Percentiles rank a stretch among this genome's conserved stretches.
Evolutionary conservation across 2,797 vertebrate genomes (phyloP).

Genomic region (Eidolon dupreanum): DNA sequence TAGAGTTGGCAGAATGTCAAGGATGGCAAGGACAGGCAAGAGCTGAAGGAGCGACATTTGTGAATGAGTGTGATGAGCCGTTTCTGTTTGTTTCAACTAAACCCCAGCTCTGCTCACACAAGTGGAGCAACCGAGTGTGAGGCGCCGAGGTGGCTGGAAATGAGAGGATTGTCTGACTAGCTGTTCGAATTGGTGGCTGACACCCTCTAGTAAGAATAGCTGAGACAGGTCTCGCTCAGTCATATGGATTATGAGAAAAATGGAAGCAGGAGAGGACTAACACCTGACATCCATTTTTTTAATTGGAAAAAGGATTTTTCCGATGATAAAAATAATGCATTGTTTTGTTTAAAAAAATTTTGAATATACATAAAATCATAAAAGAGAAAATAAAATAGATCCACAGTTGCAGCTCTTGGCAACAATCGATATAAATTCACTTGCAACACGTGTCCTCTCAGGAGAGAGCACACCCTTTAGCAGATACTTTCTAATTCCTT

Average conservation of each 20-base stretch:
- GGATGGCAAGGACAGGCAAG: not conserved
- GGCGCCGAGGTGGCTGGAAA: not conserved
- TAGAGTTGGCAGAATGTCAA: slow-evolving; percentile 9
- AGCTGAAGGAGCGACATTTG: not conserved
- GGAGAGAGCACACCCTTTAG: not conserved
- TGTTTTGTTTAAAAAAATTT: not conserved
- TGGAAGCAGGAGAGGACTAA: not conserved
- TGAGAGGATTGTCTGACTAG: not conserved
- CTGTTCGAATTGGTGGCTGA: not conserved
- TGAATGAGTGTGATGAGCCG: slow-evolving; percentile 48
- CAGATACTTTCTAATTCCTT: not conserved
- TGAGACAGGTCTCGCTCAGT: not conserved
- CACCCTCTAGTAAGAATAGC: not conserved
- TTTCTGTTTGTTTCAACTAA: slow-evolving; percentile 52
- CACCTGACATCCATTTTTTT: not conserved
- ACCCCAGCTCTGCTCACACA: not conserved
- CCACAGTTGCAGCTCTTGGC: not conserved
- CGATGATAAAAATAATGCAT: not conserved
- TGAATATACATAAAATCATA: not conserved
- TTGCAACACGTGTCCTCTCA: not conserved
- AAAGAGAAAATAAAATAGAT: not conserved
- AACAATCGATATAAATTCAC: not conserved
- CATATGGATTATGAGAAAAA: not conserved
- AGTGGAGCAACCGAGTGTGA: slow-evolving; percentile 12
- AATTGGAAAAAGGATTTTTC: not conserved